phyloP scores from a whole-genome alignment of 2,888 invertebrate genomes.

The Cactoblastis cactorum region DNA sequence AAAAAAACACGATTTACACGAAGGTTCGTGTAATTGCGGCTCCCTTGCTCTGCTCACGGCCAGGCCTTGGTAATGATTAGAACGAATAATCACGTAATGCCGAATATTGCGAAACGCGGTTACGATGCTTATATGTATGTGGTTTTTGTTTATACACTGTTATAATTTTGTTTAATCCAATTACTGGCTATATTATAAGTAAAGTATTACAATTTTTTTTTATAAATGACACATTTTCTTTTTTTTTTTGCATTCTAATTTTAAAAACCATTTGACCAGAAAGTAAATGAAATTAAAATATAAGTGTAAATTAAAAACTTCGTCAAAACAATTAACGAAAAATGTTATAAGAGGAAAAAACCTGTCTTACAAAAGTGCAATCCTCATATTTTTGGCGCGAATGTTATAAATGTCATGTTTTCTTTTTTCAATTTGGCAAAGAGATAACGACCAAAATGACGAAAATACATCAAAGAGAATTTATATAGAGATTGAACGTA shows the following conservation, averaged over 20 bases:
- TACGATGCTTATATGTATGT: constrained; percentile 14
- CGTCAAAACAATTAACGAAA: too few species aligned
- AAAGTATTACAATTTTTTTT: too few species aligned
- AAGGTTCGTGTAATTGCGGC: constrained; percentile 5
- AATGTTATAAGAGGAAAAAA: background rate
- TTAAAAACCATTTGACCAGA: too few species aligned
- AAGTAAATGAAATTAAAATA: too few species aligned
- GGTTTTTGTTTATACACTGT: background rate
- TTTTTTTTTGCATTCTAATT: too few species aligned
- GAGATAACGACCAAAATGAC: background rate
- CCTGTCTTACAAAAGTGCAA: background rate
- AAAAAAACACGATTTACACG: constrained; percentile 21
- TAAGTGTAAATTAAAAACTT: too few species aligned
- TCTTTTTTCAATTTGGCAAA: constrained; percentile 1
- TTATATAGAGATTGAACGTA: constrained; percentile 4
- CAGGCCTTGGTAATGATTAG: constrained; percentile 49
- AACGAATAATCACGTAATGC: constrained; percentile 33
- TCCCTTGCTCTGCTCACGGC: constrained; percentile 32
- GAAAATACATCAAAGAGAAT: constrained; percentile 2
- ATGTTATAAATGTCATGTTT: background rate
- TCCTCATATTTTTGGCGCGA: background rate
- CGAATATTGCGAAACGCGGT: constrained; percentile 39
- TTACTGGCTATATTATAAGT: too few species aligned
- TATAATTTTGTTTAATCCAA: too few species aligned
- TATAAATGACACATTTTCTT: too few species aligned